phyloP scores from a whole-genome alignment of 2,113 vertebrate genomes.

The Bubo bubo region DNA sequence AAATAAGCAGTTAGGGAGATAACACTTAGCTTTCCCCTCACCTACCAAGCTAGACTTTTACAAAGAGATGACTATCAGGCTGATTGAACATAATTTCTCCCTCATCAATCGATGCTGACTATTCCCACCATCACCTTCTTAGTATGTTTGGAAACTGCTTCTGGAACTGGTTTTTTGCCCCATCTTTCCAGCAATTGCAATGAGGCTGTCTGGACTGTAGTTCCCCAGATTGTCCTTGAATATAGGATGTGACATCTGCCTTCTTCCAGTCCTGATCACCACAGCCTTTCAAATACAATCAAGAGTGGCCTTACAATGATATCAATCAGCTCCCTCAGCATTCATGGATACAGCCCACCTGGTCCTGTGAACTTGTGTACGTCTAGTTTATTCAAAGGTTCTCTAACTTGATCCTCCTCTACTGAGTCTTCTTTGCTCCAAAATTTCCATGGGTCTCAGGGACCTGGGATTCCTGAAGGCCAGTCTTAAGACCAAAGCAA shows the following conservation, averaged over 20 bases:
- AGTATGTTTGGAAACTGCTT: background rate
- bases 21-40: background rate
- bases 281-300: background rate
- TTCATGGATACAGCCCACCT: background rate
- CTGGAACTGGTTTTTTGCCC: background rate
- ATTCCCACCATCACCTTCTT: background rate
- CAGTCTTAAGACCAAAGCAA: background rate
- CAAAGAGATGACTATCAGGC: background rate
- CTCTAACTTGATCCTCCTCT: background rate
- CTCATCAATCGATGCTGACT: background rate
- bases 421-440: background rate
- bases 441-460: background rate
- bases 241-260: background rate
- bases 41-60: background rate
- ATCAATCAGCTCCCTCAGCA: background rate
- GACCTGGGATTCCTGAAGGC: background rate
- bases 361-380: background rate
- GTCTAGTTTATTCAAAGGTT: background rate
- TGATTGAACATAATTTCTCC: background rate
- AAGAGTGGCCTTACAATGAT: background rate
- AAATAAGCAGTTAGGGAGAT: background rate
- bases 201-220: background rate
- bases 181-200: background rate
- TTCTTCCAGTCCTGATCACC: background rate
- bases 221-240: background rate